Base-by-base conservation (phyloP, 2,113 vertebrate species). In the Hydropotes inermis region DNA sequence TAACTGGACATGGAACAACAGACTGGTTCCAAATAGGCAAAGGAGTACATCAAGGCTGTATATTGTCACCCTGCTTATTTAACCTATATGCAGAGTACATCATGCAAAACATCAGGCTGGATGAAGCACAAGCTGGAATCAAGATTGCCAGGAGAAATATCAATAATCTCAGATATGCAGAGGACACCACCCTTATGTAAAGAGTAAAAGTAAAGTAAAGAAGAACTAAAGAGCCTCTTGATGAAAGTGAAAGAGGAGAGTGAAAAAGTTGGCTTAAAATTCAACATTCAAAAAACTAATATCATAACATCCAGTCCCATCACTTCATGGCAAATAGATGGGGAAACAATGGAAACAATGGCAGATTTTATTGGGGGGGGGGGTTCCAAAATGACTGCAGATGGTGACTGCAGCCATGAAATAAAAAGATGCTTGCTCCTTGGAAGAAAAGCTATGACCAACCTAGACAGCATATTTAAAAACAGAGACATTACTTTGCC, bases 331-430 rank as follows among this genome's bases (percentile, higher is more conserved):
- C 64, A 70, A 70, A 70, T 36, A 70, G n/a, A 70, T 70, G n/a
- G 64, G 64, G 9, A 36, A 70, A 36, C 64, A 70, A 70, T 70
- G n/a, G n/a, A 36, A 36, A 36, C 64, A 67, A 33, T 70, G n/a
- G 36, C n/a, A 70, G 17, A 36, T 17, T 70, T 70, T 36, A 70
- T 36, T 70, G 21, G 21, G 0, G 0, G 0, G 0, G 0, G 64
- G n/a, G 9, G n/a, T 5, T 70, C n/a, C n/a, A 36, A 70, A 70
- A 70, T 70, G 17, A 70, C n/a, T 70, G 64, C 64, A 70, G 64
- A 70, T 70, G 17, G 64, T 70, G 64, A 70, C 17, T 70, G n/a
- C 64, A 70, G 17, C 64, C n/a, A 36, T 36, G 17, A 36, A 70
- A 36, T 70, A 21, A 70, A 21, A 70, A 70, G n/a, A 36, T 36